Conservation (phyloP, 2,797 vertebrate genomes). For the Pachyuromys duprasi region DNA sequence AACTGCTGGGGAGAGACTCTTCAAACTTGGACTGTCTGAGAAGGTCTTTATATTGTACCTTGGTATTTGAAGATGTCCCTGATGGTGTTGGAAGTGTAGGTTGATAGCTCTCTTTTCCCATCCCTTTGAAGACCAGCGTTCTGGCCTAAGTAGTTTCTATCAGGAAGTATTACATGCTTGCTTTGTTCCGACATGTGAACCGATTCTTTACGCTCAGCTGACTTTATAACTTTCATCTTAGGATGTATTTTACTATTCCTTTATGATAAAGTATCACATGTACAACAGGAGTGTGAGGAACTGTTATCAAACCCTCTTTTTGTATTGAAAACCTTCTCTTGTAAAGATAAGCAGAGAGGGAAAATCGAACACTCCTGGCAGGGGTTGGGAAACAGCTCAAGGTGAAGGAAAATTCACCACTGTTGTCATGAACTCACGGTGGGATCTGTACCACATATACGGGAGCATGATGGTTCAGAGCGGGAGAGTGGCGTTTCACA, state of each 20-base stretch:
- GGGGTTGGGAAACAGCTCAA: background rate
- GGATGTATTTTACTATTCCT: background rate
- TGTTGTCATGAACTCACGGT: background rate
- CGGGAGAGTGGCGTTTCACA: background rate
- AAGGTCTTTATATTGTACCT: background rate
- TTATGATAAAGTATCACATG: background rate
- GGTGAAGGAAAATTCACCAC: background rate
- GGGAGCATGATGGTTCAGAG: background rate
- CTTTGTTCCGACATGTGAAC: background rate
- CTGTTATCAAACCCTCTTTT: background rate
- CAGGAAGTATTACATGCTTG: background rate
- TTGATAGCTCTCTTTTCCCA: background rate
- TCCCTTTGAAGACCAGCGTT: background rate
- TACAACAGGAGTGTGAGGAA: background rate
- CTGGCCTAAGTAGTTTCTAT: background rate
- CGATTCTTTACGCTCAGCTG: background rate
- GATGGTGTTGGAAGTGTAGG: background rate
- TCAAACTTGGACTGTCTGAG: background rate
- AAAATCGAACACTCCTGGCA: background rate
- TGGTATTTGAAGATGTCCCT: background rate
- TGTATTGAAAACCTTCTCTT: background rate
- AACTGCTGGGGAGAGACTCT: background rate
- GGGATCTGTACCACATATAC: background rate
- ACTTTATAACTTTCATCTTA: slow-evolving; percentile 8
- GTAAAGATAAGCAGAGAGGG: background rate